Conservation (phyloP, 2,888 invertebrate species). For the Sminthurinus aureus region DNA sequence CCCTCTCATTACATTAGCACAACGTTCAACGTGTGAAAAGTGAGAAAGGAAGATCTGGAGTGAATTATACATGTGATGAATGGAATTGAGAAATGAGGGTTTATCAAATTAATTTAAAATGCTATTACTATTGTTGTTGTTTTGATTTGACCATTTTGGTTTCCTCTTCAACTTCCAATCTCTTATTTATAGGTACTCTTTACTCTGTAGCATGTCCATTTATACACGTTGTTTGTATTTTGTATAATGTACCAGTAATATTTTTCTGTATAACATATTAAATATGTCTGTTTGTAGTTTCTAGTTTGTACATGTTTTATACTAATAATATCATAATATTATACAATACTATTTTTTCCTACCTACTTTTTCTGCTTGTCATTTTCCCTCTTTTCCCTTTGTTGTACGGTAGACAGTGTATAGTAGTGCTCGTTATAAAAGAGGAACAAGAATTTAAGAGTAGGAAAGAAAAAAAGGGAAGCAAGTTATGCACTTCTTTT, state of each 20-base stretch:
- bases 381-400: background rate
- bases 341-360: background rate
- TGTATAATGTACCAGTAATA: no score
- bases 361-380: background rate
- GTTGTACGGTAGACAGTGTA: no score
- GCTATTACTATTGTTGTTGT: conserved; percentile 34
- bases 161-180: background rate
- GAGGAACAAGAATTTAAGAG: background rate
- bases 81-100: conserved; percentile 14
- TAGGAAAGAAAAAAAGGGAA: conserved; percentile 11
- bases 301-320: background rate
- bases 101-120: conserved; percentile 36
- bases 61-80: background rate
- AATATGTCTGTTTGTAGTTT: no score
- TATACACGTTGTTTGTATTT: background rate
- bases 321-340: background rate
- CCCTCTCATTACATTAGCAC: no score
- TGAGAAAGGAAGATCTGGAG: background rate
- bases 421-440: background rate
- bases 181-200: conserved; percentile 11
- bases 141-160: no score
- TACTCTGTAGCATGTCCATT: background rate
- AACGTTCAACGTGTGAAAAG: background rate
- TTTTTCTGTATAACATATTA: no score
- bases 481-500: background rate